Evolutionary conservation across 2,113 vertebrate species (phyloP), one percentile per base, ranked within the genome.

Genomic region (Hemiprocne comata): DNA sequence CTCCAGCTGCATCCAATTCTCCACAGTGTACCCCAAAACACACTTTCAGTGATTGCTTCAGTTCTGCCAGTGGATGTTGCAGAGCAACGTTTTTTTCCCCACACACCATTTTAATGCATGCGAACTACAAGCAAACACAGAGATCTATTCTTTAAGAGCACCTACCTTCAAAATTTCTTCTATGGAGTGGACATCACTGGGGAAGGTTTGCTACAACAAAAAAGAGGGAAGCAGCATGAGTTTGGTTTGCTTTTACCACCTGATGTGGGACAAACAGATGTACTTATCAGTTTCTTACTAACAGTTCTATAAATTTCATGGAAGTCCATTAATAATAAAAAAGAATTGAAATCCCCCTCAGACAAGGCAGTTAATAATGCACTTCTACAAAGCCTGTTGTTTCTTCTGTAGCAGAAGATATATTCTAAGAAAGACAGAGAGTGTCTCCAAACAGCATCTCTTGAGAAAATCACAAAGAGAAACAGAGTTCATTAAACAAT

Each of bases 161-260:
- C 98, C 98, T 96, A 99, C 99, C 98, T 98, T 99, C 92, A 99
- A 97, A 93, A 99, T 99, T 83, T 99, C 99, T 96, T 99, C 98
- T 40, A 99, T 98, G 93, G 98, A 98, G 57, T 98, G 98, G 54
- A 91, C 98, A 95, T 99, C 99, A 98, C 95, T 98, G 84, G 98
- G 93, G 87, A 96, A 98, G 7, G 98, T 98, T 98, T 99, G 98
- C 98, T 98, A 64, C 55, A 96, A 96, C 7, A 55, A 53, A 93
- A 78, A 60, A 72, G 42, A 60, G 5, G 38, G 62, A 81, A 50
- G 40, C 21, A 62, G 31, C 16, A 11, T 87, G 25, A 92, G 16
- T 75, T 88, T 36, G 48, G 18, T 42, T 44, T 20, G 21, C 24
- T 91, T 69, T 73, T 66, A 72, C 6, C 44, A 67, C 51, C 19